Evolutionary conservation across 2,888 invertebrate species (phyloP).

Genomic region (Drosophila birchii): DNA sequence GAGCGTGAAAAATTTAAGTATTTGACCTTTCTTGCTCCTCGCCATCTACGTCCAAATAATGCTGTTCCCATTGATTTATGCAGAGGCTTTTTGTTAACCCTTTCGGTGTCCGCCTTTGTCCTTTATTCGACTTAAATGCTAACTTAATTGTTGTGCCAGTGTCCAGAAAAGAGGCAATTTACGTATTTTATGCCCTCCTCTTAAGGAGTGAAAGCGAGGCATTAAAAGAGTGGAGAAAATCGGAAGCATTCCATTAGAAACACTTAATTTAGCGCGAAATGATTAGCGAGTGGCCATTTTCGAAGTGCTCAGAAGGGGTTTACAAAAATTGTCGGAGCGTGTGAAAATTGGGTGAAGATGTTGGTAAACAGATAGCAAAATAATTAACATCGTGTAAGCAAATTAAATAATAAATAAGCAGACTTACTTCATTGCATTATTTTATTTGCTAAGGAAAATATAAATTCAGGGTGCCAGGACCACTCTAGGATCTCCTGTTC

Average conservation of each 20-base stretch:
- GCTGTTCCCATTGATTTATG: conserved; percentile 81
- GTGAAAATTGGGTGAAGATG: conserved; percentile 26
- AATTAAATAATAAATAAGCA: conserved; percentile 15
- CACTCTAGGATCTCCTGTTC: neutral
- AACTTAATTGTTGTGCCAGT: conserved; percentile 74
- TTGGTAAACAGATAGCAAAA: conserved; percentile 18
- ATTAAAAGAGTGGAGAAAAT: conserved; percentile 36
- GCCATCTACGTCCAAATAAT: conserved; percentile 59
- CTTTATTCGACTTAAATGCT: conserved; percentile 68
- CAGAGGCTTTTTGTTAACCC: conserved; percentile 51
- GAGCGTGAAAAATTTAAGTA: conserved; percentile 65
- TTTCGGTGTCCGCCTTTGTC: conserved; percentile 39
- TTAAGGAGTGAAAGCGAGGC: conserved; percentile 22
- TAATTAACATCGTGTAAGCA: conserved; percentile 29
- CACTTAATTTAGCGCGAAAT: conserved; percentile 76
- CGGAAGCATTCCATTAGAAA: conserved; percentile 63
- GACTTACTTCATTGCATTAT: neutral
- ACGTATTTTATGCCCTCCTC: conserved; percentile 55
- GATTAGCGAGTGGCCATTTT: conserved; percentile 59
- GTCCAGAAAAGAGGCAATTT: conserved; percentile 69
- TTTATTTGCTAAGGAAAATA: neutral
- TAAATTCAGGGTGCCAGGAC: accelerated
- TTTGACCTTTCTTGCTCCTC: conserved; percentile 70
- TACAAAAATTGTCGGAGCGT: conserved; percentile 1
- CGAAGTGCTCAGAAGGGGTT: neutral